A percentile compares a stretch with the other conserved stretches of the same genome.
Conservation (phyloP, 2,888 invertebrate species). For the Labia minor region DNA sequence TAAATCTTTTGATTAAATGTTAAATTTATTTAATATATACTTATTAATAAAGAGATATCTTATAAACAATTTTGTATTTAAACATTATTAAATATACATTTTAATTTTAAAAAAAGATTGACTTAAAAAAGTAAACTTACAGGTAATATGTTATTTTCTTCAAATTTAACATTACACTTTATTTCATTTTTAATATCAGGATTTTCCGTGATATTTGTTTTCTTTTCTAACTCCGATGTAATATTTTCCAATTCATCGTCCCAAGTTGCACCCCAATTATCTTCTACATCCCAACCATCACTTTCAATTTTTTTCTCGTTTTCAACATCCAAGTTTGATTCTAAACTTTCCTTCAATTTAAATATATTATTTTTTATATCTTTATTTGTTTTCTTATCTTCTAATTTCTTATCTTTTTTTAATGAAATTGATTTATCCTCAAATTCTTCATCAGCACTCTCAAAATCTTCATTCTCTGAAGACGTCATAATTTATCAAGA, state of each 20-base stretch:
- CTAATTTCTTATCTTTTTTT: background rate
- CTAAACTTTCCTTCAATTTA: no score
- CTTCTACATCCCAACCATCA: constrained; percentile 17
- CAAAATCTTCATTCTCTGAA: constrained; percentile 65
- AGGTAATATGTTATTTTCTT: background rate
- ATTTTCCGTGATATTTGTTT: constrained; percentile 17
- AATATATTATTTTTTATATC: background rate
- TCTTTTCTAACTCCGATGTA: background rate
- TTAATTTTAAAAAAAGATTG: no score
- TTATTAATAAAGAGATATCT: no score
- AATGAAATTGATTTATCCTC: constrained; percentile 32
- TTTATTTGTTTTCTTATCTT: background rate
- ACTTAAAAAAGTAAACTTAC: no score
- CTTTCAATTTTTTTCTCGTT: constrained; percentile 21
- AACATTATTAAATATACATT: no score
- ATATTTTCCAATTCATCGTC: background rate
- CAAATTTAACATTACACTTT: background rate
- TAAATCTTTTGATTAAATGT: no score
- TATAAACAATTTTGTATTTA: no score
- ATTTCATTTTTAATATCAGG: background rate
- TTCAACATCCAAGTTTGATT: background rate
- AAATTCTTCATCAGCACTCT: constrained; percentile 63
- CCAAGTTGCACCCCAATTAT: background rate
- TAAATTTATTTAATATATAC: no score
- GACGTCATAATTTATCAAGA: constrained; percentile 44